Evolutionary conservation across 2,888 invertebrate genomes (phyloP).

Genomic region (Caenorhabditis sp.): DNA sequence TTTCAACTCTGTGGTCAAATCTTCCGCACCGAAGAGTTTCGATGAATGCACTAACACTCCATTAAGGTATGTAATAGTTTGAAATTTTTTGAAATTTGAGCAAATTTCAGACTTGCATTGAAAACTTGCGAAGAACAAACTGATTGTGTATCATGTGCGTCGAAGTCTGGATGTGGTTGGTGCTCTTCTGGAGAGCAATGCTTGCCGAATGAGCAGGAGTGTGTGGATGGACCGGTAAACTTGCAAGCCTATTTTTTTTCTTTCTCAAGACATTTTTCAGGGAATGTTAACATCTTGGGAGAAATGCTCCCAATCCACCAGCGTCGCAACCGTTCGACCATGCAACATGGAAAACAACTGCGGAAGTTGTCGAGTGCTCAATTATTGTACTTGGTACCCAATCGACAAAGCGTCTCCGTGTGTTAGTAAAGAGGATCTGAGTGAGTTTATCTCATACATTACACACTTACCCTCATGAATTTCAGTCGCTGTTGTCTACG

Average conservation of each 20-base stretch:
- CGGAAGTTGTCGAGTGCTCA: constrained; percentile 76
- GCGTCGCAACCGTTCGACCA: constrained; percentile 49
- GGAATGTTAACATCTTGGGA: constrained; percentile 73
- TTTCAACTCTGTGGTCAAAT: constrained; percentile 68
- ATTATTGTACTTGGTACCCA: constrained; percentile 81
- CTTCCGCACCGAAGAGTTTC: constrained; percentile 49
- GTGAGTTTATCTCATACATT: constrained; percentile 13
- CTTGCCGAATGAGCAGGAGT: constrained; percentile 71
- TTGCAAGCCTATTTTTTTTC: too few relatives aligned
- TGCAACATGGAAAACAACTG: constrained; percentile 79
- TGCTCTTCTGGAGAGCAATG: constrained; percentile 79
- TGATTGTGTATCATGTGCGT: constrained; percentile 79
- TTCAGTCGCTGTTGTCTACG: constrained; percentile 66
- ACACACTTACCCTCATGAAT: not conserved
- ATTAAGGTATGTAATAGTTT: constrained; percentile 38
- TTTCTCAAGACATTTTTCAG: constrained; percentile 28
- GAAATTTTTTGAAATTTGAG: not conserved
- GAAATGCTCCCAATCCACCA: constrained; percentile 65
- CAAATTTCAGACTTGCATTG: constrained; percentile 60
- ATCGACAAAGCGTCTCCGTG: constrained; percentile 69
- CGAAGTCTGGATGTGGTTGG: constrained; percentile 81
- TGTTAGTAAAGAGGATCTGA: constrained; percentile 66
- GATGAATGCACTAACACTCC: constrained; percentile 67
- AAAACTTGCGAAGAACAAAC: constrained; percentile 77
- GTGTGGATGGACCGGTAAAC: constrained; percentile 72